phyloP scores from a whole-genome alignment of 2,888 invertebrate genomes.

The Cantharis rufa region DNA sequence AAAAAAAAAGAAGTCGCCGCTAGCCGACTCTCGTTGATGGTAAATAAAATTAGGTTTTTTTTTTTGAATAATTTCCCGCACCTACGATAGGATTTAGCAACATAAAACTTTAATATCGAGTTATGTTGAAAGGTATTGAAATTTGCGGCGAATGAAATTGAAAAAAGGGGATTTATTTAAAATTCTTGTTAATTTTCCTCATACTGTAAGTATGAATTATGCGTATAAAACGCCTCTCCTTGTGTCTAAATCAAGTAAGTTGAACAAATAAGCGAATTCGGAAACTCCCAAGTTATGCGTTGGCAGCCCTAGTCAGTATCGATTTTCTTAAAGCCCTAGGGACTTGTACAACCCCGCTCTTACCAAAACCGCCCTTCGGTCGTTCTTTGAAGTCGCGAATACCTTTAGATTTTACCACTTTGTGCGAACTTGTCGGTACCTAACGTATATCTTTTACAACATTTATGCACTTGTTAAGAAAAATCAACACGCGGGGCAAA shows the following conservation, averaged over 20 bases:
- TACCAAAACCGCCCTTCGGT: constrained; percentile 34
- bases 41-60: constrained; percentile 17
- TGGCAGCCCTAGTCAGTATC: constrained; percentile 35
- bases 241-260: constrained; percentile 22
- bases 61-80: constrained; percentile 11
- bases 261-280: constrained; percentile 32
- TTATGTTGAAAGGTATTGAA: background rate
- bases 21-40: constrained; percentile 14
- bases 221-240: background rate
- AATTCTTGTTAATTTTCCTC: background rate
- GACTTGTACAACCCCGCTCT: constrained; percentile 36
- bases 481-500: background rate
- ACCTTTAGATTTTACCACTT: constrained; percentile 41
- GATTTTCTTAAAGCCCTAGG: constrained; percentile 41
- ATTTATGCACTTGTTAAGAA: background rate
- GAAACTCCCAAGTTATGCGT: constrained; percentile 30
- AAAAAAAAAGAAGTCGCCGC: constrained; percentile 10
- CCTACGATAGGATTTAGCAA: background rate
- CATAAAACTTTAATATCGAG: background rate
- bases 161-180: background rate
- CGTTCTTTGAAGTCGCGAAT: constrained; percentile 42
- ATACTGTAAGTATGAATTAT: background rate
- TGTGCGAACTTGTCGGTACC: constrained; percentile 32
- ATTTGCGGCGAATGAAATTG: background rate
- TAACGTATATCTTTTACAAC: constrained; percentile 1